A percentile compares a stretch with the other conserved stretches of the same genome.
Evolutionary conservation across 2,797 vertebrate genomes (phyloP).

Genomic region (Harpagifer antarcticus): DNA sequence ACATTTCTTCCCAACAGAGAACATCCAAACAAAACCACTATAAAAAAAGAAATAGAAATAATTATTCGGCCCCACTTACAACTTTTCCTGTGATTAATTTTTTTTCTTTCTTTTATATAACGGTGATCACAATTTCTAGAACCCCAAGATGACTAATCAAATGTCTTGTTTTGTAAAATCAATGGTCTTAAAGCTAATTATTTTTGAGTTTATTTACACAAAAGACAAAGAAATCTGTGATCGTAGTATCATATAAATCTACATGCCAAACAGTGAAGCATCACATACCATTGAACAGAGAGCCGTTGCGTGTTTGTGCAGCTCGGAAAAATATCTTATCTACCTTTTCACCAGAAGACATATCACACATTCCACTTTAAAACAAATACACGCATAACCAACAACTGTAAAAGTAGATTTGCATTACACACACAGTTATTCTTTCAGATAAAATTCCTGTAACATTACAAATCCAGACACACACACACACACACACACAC

Average conservation of each 20-base stretch:
- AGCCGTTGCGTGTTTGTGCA: neutral
- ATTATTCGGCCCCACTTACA: neutral
- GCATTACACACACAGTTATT: no score
- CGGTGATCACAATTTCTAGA: neutral
- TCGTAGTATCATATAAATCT: neutral
- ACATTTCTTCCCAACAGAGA: neutral
- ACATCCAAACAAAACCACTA: constrained; percentile 2
- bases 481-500: no score
- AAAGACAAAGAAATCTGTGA: neutral
- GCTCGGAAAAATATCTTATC: neutral
- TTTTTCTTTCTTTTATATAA: neutral
- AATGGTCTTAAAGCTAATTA: neutral
- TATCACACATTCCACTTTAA: constrained; percentile 1
- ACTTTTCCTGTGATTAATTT: neutral
- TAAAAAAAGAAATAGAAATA: neutral
- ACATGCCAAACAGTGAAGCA: neutral
- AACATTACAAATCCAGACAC: no score
- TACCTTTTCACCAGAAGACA: neutral
- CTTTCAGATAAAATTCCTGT: neutral
- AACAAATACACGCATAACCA: no score
- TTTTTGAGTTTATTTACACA: neutral
- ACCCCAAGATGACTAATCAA: neutral
- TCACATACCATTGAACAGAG: neutral
- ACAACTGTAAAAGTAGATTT: neutral
- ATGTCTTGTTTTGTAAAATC: neutral